Evolutionary conservation across 2,888 invertebrate species (phyloP).

Genomic region (Polyommatus icarus): DNA sequence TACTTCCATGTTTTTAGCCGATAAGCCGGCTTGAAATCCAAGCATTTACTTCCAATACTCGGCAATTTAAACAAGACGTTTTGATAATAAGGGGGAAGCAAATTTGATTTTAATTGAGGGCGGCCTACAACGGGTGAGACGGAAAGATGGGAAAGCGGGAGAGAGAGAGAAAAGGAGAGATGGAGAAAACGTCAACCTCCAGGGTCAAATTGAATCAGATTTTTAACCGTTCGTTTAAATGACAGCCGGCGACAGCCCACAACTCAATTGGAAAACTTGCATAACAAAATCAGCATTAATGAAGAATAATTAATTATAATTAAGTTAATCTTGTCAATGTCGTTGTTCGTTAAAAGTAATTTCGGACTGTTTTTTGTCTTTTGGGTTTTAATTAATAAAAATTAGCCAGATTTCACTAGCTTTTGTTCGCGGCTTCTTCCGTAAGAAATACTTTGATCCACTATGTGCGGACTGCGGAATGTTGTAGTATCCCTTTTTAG

Average conservation of each 20-base stretch:
- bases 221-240: background rate
- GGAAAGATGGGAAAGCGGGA: background rate
- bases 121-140: background rate
- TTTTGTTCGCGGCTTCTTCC: background rate
- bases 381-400: background rate
- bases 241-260: background rate
- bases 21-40: background rate
- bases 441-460: background rate
- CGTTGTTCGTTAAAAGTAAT: constrained; percentile 1
- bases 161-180: background rate
- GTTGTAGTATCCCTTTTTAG: too few species aligned
- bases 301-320: constrained; percentile 13
- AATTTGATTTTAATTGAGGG: constrained; percentile 28
- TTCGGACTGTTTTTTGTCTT: background rate
- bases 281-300: constrained; percentile 11
- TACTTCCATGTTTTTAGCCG: background rate
- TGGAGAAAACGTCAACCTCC: background rate
- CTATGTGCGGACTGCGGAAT: too few species aligned
- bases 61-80: constrained; percentile 11
- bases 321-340: background rate
- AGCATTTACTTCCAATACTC: constrained; percentile 10
- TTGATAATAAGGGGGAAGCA: constrained; percentile 5
- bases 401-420: too few species aligned
- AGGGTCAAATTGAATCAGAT: background rate
- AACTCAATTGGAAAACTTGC: background rate